phyloP scores from a whole-genome alignment of 2,113 vertebrate genomes.

The Pluvianellus socialis region DNA sequence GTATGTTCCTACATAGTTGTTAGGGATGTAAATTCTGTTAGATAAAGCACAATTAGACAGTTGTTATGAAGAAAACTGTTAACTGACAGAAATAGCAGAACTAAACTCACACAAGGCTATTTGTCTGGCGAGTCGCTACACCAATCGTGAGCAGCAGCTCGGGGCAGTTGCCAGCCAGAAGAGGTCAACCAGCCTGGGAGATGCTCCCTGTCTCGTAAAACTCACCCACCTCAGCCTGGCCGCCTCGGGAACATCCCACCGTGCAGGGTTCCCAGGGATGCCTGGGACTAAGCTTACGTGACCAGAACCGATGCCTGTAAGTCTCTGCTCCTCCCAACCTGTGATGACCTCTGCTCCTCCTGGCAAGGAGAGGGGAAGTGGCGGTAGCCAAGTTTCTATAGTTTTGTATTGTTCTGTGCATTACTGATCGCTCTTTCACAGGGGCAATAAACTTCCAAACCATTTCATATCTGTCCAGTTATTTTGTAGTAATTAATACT shows the following conservation, averaged over 20 bases:
- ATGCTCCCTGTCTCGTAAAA: neutral
- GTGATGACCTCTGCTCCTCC: fast-evolving
- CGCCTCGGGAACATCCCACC: neutral
- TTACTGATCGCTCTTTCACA: neutral
- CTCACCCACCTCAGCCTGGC: neutral
- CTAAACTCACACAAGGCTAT: neutral
- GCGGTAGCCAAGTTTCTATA: neutral
- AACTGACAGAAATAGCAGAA: neutral
- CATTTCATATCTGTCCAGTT: neutral
- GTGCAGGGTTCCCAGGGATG: neutral
- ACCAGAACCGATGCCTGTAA: neutral
- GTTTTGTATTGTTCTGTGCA: neutral
- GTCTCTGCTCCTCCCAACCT: neutral
- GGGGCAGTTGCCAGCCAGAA: neutral
- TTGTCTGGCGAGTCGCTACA: neutral
- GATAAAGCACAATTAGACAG: neutral
- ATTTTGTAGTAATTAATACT: neutral
- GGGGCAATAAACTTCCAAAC: neutral
- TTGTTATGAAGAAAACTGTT: neutral
- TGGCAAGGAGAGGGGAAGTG: neutral
- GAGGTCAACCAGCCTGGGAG: neutral
- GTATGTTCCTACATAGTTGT: neutral
- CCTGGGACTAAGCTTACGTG: neutral
- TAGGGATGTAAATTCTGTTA: neutral
- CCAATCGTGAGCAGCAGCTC: neutral